Evolutionary conservation across 2,888 invertebrate species (phyloP), one percentile per base, ranked within the genome.

Genomic region (Drosophila falleni): DNA sequence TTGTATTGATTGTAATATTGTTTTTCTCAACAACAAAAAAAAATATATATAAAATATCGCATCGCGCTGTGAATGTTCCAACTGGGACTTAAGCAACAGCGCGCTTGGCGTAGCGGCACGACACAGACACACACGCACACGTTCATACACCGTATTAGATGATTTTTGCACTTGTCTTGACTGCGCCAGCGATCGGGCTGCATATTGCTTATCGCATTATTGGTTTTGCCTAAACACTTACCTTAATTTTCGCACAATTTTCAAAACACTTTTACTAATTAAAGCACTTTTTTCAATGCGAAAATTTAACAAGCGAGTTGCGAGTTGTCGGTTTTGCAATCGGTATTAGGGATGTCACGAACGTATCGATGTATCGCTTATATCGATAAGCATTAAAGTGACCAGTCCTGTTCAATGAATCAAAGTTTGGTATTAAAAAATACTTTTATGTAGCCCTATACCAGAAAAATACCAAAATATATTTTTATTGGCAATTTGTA

Each of bases 181-280:
- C 55, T 41, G 46, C 23, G 23, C 19, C 42, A 55, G 33, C 53
- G 56, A 39, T 41, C 46, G 35, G 26, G n/a, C 31, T 77, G 50
- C 19, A 62, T 15, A 61, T 67, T 39, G 11, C 11, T 60, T 13
- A 61, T 47, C 33, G 33, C 39, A 61, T 63, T 16, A 58, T 56
- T 33, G 11, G 8, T 4, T 55, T 63, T 56, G 63, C 53, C 50
- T 50, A 26, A 33, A 5, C 49, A 78, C 78, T 78, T 78, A 78
- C 78, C 78, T 78, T 78, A 81, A 73, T 70, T 78, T 77, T 64
- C 81, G 78, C 78, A 78, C 78, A 81, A 81, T 78, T 69, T 81
- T 78, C 51, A 81, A 78, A 81, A 77, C 69, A 78, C 78, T 77
- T 81, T 78, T 80, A 77, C 78, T 78, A 78, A 78, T 80, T 80